Conservation (phyloP, 2,888 invertebrate genomes). For the Chouioia cunea region DNA sequence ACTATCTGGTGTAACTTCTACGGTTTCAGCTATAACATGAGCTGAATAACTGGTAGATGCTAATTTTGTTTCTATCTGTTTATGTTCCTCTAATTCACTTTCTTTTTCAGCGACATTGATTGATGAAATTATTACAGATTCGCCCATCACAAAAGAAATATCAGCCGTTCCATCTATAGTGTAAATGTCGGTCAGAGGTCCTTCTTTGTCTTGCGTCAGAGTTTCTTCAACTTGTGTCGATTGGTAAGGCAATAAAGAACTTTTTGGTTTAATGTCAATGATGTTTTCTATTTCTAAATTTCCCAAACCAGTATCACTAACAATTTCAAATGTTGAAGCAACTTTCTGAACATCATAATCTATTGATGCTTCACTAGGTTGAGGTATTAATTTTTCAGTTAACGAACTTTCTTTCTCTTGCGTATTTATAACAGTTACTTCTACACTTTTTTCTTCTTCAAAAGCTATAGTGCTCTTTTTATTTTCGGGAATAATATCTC, state of each 20-base stretch:
- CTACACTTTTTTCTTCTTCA: constrained; percentile 73
- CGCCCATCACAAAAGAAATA: constrained; percentile 63
- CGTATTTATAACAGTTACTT: constrained; percentile 70
- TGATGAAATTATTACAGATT: constrained; percentile 58
- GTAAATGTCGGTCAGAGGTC: constrained; percentile 67
- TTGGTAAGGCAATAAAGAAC: constrained; percentile 55
- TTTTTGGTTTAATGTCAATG: constrained; percentile 54
- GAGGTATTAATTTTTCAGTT: constrained; percentile 53
- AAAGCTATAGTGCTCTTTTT: constrained; percentile 71
- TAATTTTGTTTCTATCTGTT: constrained; percentile 61
- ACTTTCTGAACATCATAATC: constrained; percentile 59
- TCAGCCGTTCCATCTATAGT: constrained; percentile 70
- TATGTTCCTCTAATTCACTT: constrained; percentile 51
- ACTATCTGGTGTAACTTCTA: constrained; percentile 61
- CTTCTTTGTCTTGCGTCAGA: constrained; percentile 61
- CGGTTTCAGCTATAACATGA: constrained; percentile 64
- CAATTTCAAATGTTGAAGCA: constrained; percentile 60
- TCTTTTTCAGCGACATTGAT: constrained; percentile 60
- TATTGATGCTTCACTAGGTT: constrained; percentile 55
- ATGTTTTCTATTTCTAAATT: constrained; percentile 47
- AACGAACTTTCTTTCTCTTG: constrained; percentile 64
- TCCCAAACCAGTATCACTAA: constrained; percentile 55
- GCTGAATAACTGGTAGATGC: constrained; percentile 66
- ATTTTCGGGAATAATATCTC: constrained; percentile 69
- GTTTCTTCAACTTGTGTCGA: constrained; percentile 61